Base-by-base conservation (phyloP, 2,888 invertebrate species). In the Hypsopygia costalis region DNA sequence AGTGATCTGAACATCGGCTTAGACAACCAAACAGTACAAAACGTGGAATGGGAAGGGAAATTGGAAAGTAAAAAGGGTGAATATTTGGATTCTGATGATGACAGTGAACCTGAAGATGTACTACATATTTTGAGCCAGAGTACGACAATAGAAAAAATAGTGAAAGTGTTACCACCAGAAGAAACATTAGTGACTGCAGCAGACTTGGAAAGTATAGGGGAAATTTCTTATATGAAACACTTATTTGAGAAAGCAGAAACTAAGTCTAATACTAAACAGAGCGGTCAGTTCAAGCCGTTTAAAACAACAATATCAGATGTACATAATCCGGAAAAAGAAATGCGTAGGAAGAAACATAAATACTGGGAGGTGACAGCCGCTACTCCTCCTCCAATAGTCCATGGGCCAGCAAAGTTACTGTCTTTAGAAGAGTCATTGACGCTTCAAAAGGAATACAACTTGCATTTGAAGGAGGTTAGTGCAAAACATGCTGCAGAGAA, bases 281-380 rank as follows among this genome's bases (percentile, higher is more conserved):
- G 65, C 31, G 79, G 86, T 28, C 60, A 80, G 11, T 92, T 90
- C 45, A 91, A 91, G 49, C 92, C 92, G 1, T 90, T 89, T 47
- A 90, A 87, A 70, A 91, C 92, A 10, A 91, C 91, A 5, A 82
- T 61, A 45, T 78, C 83, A 1, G 80, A 90, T 66, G 88, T 89
- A 1, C 91, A 91, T 45, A 81, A 90, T 55, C 91, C 91, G 11
- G 70, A 70, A 38, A 91, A 91, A 54, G 91, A 91, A 57, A 80
- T 82, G 36, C 43, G 60, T 0, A 73, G 90, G 21, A 89, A 87
- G 42, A 90, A 83, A 51, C 72, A 83, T 49, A 89, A 88, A 61
- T 54, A 90, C 53, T 92, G 92, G 91, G 92, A 92, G 69, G 81
- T 91, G 3, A 92, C 92, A 0, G 91, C 92, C 8, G 92, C 92